Evolutionary conservation across 2,797 vertebrate genomes (phyloP).

Genomic region (Tiaroga cobitis): DNA sequence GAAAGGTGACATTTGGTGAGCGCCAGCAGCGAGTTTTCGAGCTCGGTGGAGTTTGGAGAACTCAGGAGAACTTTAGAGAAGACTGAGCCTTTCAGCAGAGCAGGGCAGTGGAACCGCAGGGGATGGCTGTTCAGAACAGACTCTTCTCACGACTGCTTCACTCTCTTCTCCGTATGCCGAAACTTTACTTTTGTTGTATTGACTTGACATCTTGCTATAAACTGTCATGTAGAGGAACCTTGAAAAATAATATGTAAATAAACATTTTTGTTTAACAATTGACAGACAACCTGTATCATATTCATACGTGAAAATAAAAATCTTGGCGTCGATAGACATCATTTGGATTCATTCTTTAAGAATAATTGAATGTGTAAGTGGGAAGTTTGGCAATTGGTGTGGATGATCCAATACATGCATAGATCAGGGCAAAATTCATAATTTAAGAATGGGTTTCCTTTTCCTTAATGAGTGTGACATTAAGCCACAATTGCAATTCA

Average conservation of each 20-base stretch:
- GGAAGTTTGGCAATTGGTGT: background rate
- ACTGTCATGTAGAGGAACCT: background rate
- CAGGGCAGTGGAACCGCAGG: constrained; percentile 43
- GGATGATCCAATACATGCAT: background rate
- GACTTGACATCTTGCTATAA: background rate
- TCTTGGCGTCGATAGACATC: background rate
- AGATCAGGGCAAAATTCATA: background rate
- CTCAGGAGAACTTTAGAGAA: constrained; percentile 45
- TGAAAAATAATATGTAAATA: background rate
- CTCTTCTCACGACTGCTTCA: constrained; percentile 12
- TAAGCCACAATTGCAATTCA: background rate
- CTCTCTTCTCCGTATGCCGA: constrained; percentile 2
- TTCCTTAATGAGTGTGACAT: background rate
- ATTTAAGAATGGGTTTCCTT: background rate
- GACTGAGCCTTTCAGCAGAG: constrained; percentile 27
- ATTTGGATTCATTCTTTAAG: background rate
- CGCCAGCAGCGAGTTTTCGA: constrained; percentile 41
- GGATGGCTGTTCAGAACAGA: constrained; percentile 42
- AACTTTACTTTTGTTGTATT: background rate
- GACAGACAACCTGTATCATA: background rate
- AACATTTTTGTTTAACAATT: background rate
- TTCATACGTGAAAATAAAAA: too few relatives aligned
- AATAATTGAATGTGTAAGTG: background rate
- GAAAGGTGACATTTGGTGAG: constrained; percentile 50
- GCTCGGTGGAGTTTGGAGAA: constrained; percentile 50